Conservation (phyloP, 2,113 vertebrate genomes). For the Phyllostomus discolor region DNA sequence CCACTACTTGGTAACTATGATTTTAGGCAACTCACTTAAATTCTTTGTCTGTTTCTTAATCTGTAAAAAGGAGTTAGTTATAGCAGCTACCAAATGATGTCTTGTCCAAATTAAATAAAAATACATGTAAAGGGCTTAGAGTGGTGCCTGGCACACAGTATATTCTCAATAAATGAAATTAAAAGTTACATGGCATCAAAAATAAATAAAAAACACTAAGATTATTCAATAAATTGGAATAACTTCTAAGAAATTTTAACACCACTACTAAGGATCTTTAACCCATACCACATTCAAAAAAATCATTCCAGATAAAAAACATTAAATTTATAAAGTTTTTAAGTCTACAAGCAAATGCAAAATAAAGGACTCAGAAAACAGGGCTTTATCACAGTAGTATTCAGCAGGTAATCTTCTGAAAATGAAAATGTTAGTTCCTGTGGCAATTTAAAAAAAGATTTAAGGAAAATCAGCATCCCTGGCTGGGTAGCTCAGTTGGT, state of each 20-base stretch:
- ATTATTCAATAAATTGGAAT: not conserved
- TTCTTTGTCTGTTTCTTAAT: slow-evolving; percentile 31
- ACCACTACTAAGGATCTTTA: slow-evolving; percentile 6
- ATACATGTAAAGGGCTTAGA: not conserved
- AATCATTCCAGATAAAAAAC: not conserved
- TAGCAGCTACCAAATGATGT: not conserved
- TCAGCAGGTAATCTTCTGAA: slow-evolving; percentile 2
- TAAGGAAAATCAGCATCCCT: not conserved
- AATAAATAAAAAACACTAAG: not conserved
- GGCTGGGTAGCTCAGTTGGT: not conserved
- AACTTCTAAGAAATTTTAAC: slow-evolving; percentile 23
- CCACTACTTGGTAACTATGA: not conserved
- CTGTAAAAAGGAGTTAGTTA: not conserved
- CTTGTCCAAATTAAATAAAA: not conserved
- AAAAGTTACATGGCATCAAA: not conserved
- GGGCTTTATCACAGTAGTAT: not conserved
- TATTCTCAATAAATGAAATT: not conserved
- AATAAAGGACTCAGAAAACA: slow-evolving; percentile 14
- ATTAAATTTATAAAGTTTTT: not conserved
- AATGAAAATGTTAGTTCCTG: not conserved
- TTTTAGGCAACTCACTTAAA: not conserved
- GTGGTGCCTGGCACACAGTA: not conserved
- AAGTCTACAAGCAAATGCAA: not conserved
- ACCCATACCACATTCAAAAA: not conserved
- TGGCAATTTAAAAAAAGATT: not conserved